These are phyloP conservation scores for Rotaria magnacalcarata DNA, from an alignment of 2,888 invertebrate genomes.

Conservation along the genomic window DNA sequence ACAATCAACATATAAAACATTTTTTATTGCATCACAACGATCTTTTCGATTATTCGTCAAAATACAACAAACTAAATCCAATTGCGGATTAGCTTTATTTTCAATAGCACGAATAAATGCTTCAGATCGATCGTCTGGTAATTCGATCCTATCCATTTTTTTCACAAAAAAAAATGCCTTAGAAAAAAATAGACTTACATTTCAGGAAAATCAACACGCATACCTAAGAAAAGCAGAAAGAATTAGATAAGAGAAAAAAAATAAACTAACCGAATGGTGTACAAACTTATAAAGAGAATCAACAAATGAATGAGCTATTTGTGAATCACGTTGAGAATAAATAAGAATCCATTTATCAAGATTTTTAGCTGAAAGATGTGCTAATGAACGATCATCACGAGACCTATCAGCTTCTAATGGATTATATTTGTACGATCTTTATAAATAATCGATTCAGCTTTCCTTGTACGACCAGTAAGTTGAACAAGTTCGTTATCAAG, in stretches of 20 bases:
- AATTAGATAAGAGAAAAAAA: too few species aligned
- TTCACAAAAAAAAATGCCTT: too few species aligned
- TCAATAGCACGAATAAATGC: background rate
- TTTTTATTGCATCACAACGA: conserved; percentile 9
- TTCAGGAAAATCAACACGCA: background rate
- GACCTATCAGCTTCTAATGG: conserved; percentile 75
- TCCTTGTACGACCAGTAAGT: background rate
- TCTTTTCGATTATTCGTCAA: conserved; percentile 35
- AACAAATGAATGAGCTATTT: background rate
- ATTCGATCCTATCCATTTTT: background rate
- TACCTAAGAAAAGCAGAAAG: background rate
- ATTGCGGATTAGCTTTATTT: background rate
- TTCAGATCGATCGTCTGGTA: background rate
- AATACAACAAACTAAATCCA: conserved; percentile 37
- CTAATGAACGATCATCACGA: conserved; percentile 54
- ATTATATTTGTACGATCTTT: conserved; percentile 49
- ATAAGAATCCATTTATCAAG: background rate
- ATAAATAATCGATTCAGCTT: conserved; percentile 1
- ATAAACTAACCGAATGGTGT: background rate
- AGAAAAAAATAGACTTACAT: background rate
- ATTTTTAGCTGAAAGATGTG: background rate
- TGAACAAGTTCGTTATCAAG: too few species aligned
- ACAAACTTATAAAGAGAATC: background rate
- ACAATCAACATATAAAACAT: conserved; percentile 38
- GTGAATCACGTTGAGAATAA: background rate